A percentile compares a stretch with the other conserved stretches of the same genome.
These are phyloP conservation scores for Pachydiplax longipennis DNA, from an alignment of 2,888 invertebrate species.

Conservation along the genomic window DNA sequence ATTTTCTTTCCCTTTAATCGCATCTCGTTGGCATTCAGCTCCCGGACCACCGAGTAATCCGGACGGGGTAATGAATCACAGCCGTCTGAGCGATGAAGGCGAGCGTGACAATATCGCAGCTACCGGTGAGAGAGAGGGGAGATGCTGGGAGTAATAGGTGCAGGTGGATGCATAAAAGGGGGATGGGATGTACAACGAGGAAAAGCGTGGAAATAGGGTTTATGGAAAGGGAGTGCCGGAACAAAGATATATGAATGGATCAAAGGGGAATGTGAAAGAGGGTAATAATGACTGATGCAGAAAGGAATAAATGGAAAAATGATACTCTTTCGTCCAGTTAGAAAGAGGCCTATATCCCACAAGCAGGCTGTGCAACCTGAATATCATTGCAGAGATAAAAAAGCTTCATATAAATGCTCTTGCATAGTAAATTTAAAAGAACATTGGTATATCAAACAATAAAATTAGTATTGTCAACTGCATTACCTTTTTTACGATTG, in stretches of 20 bases:
- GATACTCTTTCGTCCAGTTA: too few relatives aligned
- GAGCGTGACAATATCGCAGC: not conserved
- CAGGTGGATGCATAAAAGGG: not conserved
- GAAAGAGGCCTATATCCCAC: too few relatives aligned
- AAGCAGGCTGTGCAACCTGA: too few relatives aligned
- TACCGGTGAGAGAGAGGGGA: not conserved
- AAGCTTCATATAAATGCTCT: too few relatives aligned
- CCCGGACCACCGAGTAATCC: slow-evolving; percentile 1
- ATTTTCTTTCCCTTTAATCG: not conserved
- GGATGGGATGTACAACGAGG: not conserved
- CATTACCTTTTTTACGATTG: too few relatives aligned
- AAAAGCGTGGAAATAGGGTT: not conserved
- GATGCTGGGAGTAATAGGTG: not conserved
- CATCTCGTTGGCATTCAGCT: slow-evolving; percentile 1
- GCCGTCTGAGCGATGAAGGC: not conserved
- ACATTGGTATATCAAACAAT: too few relatives aligned
- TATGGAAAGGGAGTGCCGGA: not conserved
- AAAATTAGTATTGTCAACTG: too few relatives aligned
- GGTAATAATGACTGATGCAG: not conserved
- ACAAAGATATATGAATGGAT: not conserved
- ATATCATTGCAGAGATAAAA: too few relatives aligned
- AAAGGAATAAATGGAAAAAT: not conserved
- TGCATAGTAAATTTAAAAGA: too few relatives aligned
- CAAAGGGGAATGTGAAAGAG: not conserved
- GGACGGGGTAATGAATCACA: not conserved